Base-by-base conservation (phyloP, 2,113 vertebrate genomes). In the Leptosomus discolor region DNA sequence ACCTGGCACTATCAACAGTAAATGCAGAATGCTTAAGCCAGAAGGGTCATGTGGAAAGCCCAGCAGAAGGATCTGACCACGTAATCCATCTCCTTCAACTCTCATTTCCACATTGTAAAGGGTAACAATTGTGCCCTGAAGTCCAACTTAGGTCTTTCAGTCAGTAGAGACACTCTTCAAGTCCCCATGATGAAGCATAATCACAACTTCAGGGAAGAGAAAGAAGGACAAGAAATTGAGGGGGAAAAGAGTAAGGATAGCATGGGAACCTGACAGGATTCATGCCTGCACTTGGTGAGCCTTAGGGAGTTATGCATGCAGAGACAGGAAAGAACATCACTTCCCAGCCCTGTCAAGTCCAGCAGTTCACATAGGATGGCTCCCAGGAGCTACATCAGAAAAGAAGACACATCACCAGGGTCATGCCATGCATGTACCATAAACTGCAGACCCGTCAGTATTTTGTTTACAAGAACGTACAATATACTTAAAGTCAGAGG, bases 341-440 rank as follows among this genome's bases (percentile, higher is more conserved):
- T 69, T 8, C 60, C 45, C 7, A 76, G 15, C 67, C 37, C 79
- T 60, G 23, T 5, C 68, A 71, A 34, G 2, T 37, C 46, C 43
- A 80, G 71, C 71, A 92, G 65, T 29, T 43, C 70, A 76, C 56
- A 54, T 23, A n/a, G 48, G 12, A 21, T 23, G 30, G 67, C 43
- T 79, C 12, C 41, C 58, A 89, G 54, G 30, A 92, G 48, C 53
- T 23, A 26, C 39, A 46, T 3, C 17, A 68, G 34, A 32, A 51
- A 30, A 10, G 24, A 76, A 15, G 24, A 90, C 69, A 50, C 43
- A 36, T 17, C 53, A 56, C 8, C 53, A 89, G 63, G 54, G 27
- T 22, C 10, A 4, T 43, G 36, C 34, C 63, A 48, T 0, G 8
- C 39, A 30, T 1, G 16, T 30, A 65, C 11, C 14, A 1, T 1